These are phyloP conservation scores for Cheilosia vulpina DNA, from an alignment of 2,888 invertebrate genomes.

Conservation along the genomic window DNA sequence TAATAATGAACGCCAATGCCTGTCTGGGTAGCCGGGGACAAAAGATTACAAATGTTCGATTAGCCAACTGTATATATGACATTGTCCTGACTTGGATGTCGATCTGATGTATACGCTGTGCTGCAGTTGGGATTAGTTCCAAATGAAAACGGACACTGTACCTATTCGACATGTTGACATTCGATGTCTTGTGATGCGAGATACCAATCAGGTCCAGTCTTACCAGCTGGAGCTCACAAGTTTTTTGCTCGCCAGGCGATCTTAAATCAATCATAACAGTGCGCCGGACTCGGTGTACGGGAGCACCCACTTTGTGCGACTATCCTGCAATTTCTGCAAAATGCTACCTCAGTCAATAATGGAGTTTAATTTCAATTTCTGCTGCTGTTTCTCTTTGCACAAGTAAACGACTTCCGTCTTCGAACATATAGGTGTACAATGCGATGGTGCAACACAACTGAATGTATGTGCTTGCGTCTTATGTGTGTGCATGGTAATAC, in stretches of 20 bases:
- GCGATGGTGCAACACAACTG: slow-evolving; percentile 20
- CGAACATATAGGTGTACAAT: slow-evolving; percentile 10
- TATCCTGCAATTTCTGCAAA: slow-evolving; percentile 42
- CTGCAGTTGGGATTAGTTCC: slow-evolving; percentile 36
- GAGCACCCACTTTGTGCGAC: slow-evolving; percentile 42
- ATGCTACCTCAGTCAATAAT: slow-evolving; percentile 50
- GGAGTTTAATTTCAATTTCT: slow-evolving; percentile 40
- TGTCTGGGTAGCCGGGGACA: slow-evolving; percentile 10
- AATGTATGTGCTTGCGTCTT: background rate
- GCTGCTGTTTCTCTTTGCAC: slow-evolving; percentile 36
- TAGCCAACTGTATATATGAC: slow-evolving; percentile 37
- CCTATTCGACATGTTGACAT: slow-evolving; percentile 45
- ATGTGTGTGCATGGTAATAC: slow-evolving; percentile 55
- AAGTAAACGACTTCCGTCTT: slow-evolving; percentile 71
- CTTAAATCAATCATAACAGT: slow-evolving; percentile 66
- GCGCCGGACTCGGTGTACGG: slow-evolving; percentile 16
- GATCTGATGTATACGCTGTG: slow-evolving; percentile 13
- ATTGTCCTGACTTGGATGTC: slow-evolving; percentile 35
- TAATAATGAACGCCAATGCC: slow-evolving; percentile 24
- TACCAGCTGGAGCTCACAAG: background rate
- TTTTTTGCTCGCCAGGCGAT: slow-evolving; percentile 28
- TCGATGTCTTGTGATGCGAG: slow-evolving; percentile 47
- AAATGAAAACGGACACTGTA: slow-evolving; percentile 25
- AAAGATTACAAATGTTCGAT: slow-evolving; percentile 54
- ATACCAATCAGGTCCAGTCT: slow-evolving; percentile 35